These are phyloP conservation scores for Scaptomyza polygonia DNA, from an alignment of 2,888 invertebrate species.

Conservation along the genomic window DNA sequence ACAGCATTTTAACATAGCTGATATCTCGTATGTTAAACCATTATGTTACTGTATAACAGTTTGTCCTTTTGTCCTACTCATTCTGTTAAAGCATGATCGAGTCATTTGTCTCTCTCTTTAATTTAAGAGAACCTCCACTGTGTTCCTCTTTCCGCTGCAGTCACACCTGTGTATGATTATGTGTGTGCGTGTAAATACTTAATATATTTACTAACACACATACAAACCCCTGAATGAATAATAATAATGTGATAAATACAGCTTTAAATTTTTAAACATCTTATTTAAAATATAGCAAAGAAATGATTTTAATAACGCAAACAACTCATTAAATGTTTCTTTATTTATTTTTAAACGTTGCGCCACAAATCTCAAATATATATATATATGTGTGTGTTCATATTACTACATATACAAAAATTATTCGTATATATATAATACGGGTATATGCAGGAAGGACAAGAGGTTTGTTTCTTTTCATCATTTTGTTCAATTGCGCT, in stretches of 20 bases:
- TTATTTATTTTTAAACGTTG: slow-evolving; percentile 59
- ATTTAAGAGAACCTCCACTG: not conserved
- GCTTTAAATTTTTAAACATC: slow-evolving; percentile 5
- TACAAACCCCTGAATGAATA: slow-evolving; percentile 22
- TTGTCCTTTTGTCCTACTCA: not conserved
- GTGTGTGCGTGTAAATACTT: not conserved
- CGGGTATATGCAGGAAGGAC: slow-evolving; percentile 85
- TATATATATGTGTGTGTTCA: slow-evolving; percentile 17
- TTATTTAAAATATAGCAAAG: slow-evolving; percentile 2
- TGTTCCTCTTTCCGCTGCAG: not conserved
- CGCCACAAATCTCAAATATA: slow-evolving; percentile 23
- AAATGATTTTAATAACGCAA: slow-evolving; percentile 51
- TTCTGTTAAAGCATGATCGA: slow-evolving; percentile 2
- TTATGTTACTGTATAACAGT: not conserved
- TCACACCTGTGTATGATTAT: not conserved
- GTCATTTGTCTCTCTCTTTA: not conserved
- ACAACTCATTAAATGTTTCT: slow-evolving; percentile 71
- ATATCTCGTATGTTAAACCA: not conserved
- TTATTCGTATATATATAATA: slow-evolving; percentile 38
- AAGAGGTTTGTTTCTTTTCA: slow-evolving; percentile 87
- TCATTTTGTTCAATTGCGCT: slow-evolving; percentile 54
- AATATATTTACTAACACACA: too few species aligned
- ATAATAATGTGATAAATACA: slow-evolving; percentile 9
- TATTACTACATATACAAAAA: slow-evolving; percentile 15
- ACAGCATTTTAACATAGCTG: not conserved